Base-by-base conservation (phyloP, 2,113 vertebrate genomes). In the Lethenteron reissneri region DNA sequence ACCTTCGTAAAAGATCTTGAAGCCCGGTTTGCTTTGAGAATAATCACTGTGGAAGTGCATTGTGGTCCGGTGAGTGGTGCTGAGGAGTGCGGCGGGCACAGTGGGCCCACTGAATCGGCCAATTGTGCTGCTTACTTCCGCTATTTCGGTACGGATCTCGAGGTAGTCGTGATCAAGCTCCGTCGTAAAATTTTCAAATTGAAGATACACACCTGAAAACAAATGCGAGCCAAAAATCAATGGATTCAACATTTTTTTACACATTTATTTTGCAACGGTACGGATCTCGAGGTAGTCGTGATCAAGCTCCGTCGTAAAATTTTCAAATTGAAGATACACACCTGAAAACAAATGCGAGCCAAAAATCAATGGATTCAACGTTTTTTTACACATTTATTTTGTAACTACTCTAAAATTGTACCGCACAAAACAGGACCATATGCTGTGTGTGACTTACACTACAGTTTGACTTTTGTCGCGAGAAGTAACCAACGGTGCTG, bases 11-110 rank as follows among this genome's bases (percentile, higher is more conserved):
- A 95, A 90, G 71, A 99, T 83, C 78, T 88, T 84, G 81, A 99
- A 99, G 57, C 94, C 94, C 0, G 88, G 91, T 58, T 88, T 91
- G 80, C 97, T 97, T 81, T 99, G 90, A 0, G 92, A 97, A 77
- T 96, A 90, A 79, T 99, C 94, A 1, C 91, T 97, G 73, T 97
- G 94, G 78, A 96, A 97, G 76, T 97, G 96, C 2, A 99, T 72
- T 0, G 88, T 87, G 74, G 91, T 97, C 71, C 95, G 88, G 0
- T 99, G 94, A 2, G 90, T 92, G 0, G 92, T 96, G 12, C 90
- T 91, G 9, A 99, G 85, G 8, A 97, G 83, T 13, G 88, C 81
- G 21, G 88, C 76, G 0, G 88, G 85, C 4, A 88, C 73, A 2
- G 92, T 88, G 1, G 84, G 78, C 11, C 94, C 92, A 0, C 90